Evolutionary conservation across 92 coral and sea anemone genomes (phyloP).

Genomic region (Siderastrea siderea): DNA sequence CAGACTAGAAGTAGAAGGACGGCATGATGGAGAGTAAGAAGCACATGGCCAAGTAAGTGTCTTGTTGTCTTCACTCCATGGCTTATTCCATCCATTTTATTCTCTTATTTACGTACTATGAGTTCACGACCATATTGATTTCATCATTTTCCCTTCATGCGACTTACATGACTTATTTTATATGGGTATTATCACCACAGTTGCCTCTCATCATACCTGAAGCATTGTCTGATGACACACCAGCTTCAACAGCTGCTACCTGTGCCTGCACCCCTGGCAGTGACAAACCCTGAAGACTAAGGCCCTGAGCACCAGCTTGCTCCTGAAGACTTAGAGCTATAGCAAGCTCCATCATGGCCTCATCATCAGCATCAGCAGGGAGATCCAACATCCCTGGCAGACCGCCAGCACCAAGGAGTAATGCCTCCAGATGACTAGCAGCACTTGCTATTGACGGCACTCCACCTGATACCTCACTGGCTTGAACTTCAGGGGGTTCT

Average conservation of each 20-base stretch:
- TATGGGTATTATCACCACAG: background rate
- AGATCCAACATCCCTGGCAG: constrained; percentile 93
- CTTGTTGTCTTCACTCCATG: too few species aligned
- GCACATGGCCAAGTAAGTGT: too few species aligned
- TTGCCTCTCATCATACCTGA: constrained; percentile 49
- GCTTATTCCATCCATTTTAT: too few species aligned
- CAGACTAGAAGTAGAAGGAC: too few species aligned
- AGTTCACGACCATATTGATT: too few species aligned
- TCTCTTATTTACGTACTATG: too few species aligned
- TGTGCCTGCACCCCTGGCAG: constrained; percentile 48
- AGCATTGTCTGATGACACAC: constrained; percentile 67
- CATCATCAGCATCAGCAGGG: constrained; percentile 99
- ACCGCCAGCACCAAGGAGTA: constrained; percentile 88
- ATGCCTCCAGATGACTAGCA: constrained; percentile 89
- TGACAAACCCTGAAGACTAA: constrained; percentile 63
- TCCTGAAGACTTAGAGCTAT: constrained; percentile 99
- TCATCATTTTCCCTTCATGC: too few species aligned
- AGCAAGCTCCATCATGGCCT: constrained; percentile 99
- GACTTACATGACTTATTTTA: too few species aligned
- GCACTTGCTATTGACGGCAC: constrained; percentile 73
- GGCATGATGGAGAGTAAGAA: too few species aligned
- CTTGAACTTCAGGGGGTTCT: constrained; percentile 36
- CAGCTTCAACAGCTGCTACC: constrained; percentile 62
- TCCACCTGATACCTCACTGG: constrained; percentile 60
- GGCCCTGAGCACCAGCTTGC: constrained; percentile 81